Conservation (phyloP, 1,140 invertebrate genomes). For the Rhysida immarginata region DNA sequence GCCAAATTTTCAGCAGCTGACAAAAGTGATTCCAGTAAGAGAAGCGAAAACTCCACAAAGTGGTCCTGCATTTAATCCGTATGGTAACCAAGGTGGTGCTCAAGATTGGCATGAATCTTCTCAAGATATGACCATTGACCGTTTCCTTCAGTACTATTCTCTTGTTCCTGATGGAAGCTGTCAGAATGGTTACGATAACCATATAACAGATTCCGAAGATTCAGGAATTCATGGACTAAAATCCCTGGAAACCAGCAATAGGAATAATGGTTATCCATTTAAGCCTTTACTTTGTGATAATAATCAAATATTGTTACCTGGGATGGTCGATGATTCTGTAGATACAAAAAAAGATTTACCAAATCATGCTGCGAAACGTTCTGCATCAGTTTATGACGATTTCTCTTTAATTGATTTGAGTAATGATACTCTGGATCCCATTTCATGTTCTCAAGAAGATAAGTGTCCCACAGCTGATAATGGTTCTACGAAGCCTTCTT, state of each 20-base stretch:
- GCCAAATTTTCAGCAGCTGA: slow-evolving; percentile 41
- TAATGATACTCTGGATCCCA: background rate
- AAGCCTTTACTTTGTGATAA: background rate
- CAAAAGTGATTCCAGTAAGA: background rate
- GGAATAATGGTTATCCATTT: background rate
- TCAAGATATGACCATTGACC: background rate
- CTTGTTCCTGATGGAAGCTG: background rate
- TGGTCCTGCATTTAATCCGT: background rate
- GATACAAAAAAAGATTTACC: background rate
- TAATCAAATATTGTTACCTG: background rate
- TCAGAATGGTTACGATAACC: background rate
- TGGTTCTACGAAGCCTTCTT: background rate
- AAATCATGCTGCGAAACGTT: background rate
- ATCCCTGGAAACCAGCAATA: background rate
- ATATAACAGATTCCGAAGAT: slow-evolving; percentile 3
- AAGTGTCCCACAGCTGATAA: background rate
- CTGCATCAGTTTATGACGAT: background rate
- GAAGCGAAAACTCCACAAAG: background rate
- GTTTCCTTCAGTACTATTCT: background rate
- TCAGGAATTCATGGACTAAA: slow-evolving; percentile 3
- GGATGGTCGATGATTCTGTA: background rate
- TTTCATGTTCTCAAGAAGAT: too few species aligned
- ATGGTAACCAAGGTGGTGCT: background rate
- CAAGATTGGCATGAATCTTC: background rate
- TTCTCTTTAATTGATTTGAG: slow-evolving; percentile 2